phyloP scores from a whole-genome alignment of 2,113 vertebrate genomes.

The Argyrosomus japonicus region DNA sequence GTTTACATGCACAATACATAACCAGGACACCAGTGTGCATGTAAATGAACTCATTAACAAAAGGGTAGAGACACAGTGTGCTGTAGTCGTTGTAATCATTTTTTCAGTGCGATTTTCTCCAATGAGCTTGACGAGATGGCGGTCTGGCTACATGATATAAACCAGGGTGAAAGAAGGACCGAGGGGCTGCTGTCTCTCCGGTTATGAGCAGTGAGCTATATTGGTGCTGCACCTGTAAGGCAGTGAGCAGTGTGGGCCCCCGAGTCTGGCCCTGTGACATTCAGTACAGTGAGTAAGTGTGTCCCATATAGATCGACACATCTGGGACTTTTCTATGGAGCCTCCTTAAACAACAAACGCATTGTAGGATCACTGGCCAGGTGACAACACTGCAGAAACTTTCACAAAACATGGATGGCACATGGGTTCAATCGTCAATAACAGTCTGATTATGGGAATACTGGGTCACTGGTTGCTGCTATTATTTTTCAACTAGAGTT shows the following conservation, averaged over 20 bases:
- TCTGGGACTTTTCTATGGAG: constrained; percentile 7
- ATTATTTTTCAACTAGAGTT: not conserved
- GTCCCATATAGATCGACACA: not conserved
- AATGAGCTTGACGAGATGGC: not conserved
- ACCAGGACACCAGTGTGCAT: not conserved
- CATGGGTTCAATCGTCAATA: not conserved
- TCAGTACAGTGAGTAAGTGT: constrained; percentile 52
- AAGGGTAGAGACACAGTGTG: not conserved
- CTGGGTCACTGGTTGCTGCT: not conserved
- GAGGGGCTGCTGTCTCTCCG: not conserved
- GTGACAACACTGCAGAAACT: constrained; percentile 2
- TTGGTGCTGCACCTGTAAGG: constrained; percentile 60
- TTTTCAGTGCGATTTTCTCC: not conserved
- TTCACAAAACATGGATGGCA: not conserved
- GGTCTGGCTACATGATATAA: not conserved
- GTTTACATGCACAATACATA: not conserved
- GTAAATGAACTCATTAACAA: not conserved
- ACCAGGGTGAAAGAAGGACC: not conserved
- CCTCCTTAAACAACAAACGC: not conserved
- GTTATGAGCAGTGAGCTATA: constrained; percentile 6
- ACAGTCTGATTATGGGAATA: constrained; percentile 11
- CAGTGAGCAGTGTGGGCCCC: constrained; percentile 54
- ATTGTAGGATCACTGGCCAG: not conserved
- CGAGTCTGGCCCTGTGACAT: constrained; percentile 52
- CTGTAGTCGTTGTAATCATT: not conserved